Conservation (phyloP, 2,888 invertebrate species). For the Magallana nippona region DNA sequence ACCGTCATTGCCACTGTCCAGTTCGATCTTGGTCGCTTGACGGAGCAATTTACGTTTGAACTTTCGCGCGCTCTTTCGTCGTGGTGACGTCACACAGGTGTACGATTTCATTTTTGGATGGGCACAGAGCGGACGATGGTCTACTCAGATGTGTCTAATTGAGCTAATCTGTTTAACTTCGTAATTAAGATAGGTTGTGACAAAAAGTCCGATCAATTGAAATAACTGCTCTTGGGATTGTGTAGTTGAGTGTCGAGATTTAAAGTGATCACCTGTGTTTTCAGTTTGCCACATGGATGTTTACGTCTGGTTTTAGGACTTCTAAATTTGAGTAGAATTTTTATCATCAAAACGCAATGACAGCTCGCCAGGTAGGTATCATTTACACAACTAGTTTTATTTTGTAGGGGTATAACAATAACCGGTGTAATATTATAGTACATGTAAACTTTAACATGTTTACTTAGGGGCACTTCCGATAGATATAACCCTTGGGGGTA, state of each 20-base stretch:
- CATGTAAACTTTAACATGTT: neutral
- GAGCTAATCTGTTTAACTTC: too few relatives aligned
- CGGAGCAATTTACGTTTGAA: neutral
- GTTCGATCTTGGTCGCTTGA: too few relatives aligned
- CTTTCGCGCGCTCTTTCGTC: conserved; percentile 2
- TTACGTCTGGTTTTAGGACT: conserved; percentile 1
- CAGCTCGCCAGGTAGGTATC: conserved; percentile 18
- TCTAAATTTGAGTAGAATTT: neutral
- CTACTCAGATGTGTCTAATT: neutral
- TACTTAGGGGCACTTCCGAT: neutral
- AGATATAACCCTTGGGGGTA: neutral
- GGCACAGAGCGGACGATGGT: neutral
- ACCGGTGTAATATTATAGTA: neutral
- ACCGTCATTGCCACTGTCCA: too few relatives aligned
- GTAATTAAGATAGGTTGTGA: too few relatives aligned
- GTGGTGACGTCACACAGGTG: conserved; percentile 14
- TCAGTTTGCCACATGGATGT: neutral
- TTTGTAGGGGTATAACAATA: neutral
- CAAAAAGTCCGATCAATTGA: too few relatives aligned
- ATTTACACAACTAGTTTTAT: neutral
- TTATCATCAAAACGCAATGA: neutral
- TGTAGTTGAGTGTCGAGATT: too few relatives aligned
- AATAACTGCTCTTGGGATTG: too few relatives aligned
- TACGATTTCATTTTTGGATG: conserved; percentile 11
- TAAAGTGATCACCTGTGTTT: too few relatives aligned